Evolutionary conservation across 2,113 vertebrate genomes (phyloP).

Genomic region (Sarotherodon lohbergeri): DNA sequence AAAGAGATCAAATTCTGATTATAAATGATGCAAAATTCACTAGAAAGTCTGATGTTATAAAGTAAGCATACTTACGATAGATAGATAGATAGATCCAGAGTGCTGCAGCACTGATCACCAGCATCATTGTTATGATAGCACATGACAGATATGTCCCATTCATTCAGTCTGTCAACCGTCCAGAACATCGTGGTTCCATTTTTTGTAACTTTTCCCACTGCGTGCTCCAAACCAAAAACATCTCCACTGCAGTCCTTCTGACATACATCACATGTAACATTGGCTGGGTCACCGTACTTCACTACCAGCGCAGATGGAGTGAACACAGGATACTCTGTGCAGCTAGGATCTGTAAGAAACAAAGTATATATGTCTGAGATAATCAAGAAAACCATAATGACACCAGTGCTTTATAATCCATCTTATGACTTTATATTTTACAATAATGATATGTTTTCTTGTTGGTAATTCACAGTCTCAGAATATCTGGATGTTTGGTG

Average conservation of each 20-base stretch:
- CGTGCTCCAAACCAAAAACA: not conserved
- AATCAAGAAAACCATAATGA: not conserved
- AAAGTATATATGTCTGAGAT: not conserved
- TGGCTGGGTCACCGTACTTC: not conserved
- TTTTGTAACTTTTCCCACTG: fast-evolving
- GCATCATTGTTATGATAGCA: not conserved
- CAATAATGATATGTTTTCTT: not conserved
- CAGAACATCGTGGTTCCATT: too few relatives aligned
- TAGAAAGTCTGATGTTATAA: fast-evolving
- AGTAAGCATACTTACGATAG: not conserved
- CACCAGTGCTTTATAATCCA: not conserved
- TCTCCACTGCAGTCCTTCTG: not conserved
- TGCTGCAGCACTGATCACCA: fast-evolving
- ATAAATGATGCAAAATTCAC: not conserved
- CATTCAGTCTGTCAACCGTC: too few relatives aligned
- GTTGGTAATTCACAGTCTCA: not conserved
- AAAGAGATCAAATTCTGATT: not conserved
- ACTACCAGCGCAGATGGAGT: conserved; percentile 11
- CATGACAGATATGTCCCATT: fast-evolving
- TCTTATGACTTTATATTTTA: not conserved
- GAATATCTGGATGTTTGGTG: not conserved
- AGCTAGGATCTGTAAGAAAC: not conserved
- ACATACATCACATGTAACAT: not conserved
- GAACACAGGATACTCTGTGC: not conserved
- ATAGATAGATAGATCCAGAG: fast-evolving